Evolutionary conservation across 1,140 invertebrate species (phyloP), one percentile per base, ranked within the genome.

Genomic region (Globodera ellingtonae): DNA sequence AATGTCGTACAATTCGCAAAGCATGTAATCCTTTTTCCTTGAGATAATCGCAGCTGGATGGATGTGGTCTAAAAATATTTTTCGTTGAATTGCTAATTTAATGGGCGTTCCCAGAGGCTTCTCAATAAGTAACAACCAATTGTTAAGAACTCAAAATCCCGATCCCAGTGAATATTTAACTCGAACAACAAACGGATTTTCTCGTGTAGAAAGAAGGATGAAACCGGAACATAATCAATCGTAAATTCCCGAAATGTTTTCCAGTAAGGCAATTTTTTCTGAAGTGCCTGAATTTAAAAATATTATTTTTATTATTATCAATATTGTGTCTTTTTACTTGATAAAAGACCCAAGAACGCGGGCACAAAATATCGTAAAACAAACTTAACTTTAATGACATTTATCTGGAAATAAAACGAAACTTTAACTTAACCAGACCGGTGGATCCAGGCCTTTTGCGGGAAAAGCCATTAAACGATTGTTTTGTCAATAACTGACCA

Each of bases 291-390:
- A 62, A 62, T 10, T 44, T 67, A 35, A 3, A 35, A 35, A 35
- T 35, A 35, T 67, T 18, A 67, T 21, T 76, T 24, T 65, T 48
- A 46, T 13, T 35, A 35, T 35, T 35, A 35, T 35, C 35, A 47
- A 75, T 6, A 65, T 62, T 52, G 13, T 62, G 24, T 24, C 24
- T 4, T 44, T 67, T 77, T 67, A 77, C 75, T 9, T 77, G 65
- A 21, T 67, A 77, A 15, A 77, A 77, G 4, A 77, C 69, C 75
- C 75, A 77, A 67, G 75, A 77, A 77, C 69, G 65, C n/a, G 75
- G 75, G 67, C 62, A 77, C 65, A 48, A 50, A 15, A 77, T 77
- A 44, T 77, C 75, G n/a, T 67, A 77, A 69, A 77, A 77, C 48
- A 77, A 77, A 44, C 46, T 67, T 44, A 77, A 77, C 48, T 21